Percentiles rank a stretch among this genome's conserved stretches.
Conservation (phyloP, 1,140 invertebrate species). For the Papilio helenus region DNA sequence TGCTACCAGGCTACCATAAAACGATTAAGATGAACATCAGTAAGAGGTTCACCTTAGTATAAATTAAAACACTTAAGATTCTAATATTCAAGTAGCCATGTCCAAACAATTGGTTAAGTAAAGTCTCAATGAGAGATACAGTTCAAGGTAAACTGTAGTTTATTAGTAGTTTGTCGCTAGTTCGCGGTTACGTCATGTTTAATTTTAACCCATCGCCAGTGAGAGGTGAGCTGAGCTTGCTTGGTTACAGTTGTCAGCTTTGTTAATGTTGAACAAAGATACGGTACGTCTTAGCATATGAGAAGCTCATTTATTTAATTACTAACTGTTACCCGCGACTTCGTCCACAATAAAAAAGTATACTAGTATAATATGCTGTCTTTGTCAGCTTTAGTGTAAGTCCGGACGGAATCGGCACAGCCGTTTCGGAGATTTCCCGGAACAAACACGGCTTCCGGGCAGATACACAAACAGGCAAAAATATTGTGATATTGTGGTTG, state of each 20-base stretch:
- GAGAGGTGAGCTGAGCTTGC: constrained; percentile 12
- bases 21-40: neutral
- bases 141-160: constrained; percentile 32
- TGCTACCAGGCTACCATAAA: neutral
- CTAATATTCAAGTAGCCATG: neutral
- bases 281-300: neutral
- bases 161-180: constrained; percentile 22
- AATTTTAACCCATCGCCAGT: constrained; percentile 42
- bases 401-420: too few relatives aligned
- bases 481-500: too few relatives aligned
- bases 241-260: neutral
- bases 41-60: too few relatives aligned
- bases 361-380: too few relatives aligned
- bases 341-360: too few relatives aligned
- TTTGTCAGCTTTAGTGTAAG: too few relatives aligned
- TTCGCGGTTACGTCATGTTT: constrained; percentile 43
- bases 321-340: too few relatives aligned
- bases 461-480: too few relatives aligned
- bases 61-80: too few relatives aligned
- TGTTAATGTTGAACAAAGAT: neutral
- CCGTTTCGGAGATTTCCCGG: too few relatives aligned
- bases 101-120: neutral
- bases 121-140: neutral
- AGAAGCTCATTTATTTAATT: neutral
- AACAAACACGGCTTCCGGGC: too few relatives aligned